A percentile compares a stretch with the other conserved stretches of the same genome.
Evolutionary conservation across 2,888 invertebrate genomes (phyloP).

Genomic region (Limenitis camilla): DNA sequence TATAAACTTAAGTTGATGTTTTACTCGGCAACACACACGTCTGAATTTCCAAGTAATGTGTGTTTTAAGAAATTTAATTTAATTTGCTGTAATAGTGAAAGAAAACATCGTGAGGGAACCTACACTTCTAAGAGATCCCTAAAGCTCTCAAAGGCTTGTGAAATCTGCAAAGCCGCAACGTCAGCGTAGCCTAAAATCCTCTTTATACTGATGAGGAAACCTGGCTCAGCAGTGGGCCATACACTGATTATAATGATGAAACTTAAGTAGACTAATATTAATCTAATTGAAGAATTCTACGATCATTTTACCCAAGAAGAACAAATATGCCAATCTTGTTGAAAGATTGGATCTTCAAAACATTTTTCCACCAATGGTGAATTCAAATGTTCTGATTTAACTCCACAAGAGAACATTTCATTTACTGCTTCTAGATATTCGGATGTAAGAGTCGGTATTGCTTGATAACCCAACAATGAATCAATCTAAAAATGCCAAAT

Average conservation of each 20-base stretch:
- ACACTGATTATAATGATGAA: neutral
- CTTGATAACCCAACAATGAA: conserved; percentile 59
- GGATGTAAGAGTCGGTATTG: conserved; percentile 55
- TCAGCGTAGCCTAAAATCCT: no score
- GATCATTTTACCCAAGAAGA: conserved; percentile 44
- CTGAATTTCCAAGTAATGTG: no score
- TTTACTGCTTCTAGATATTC: conserved; percentile 54
- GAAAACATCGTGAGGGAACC: neutral
- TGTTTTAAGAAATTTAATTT: no score
- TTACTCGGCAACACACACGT: no score
- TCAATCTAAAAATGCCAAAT: conserved; percentile 36
- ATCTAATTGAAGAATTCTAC: neutral
- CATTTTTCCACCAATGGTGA: conserved; percentile 52
- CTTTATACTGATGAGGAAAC: no score
- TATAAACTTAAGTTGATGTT: no score
- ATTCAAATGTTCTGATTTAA: conserved; percentile 43
- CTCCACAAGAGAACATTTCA: conserved; percentile 43
- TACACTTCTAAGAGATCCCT: no score
- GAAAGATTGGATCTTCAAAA: conserved; percentile 53
- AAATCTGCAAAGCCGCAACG: no score
- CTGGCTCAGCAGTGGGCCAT: no score
- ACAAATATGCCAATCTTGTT: conserved; percentile 56
- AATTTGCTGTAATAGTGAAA: no score
- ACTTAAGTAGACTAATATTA: neutral
- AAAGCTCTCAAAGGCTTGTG: no score